Evolutionary conservation across 2,797 vertebrate genomes (phyloP).

Genomic region (Spatula versicolor): DNA sequence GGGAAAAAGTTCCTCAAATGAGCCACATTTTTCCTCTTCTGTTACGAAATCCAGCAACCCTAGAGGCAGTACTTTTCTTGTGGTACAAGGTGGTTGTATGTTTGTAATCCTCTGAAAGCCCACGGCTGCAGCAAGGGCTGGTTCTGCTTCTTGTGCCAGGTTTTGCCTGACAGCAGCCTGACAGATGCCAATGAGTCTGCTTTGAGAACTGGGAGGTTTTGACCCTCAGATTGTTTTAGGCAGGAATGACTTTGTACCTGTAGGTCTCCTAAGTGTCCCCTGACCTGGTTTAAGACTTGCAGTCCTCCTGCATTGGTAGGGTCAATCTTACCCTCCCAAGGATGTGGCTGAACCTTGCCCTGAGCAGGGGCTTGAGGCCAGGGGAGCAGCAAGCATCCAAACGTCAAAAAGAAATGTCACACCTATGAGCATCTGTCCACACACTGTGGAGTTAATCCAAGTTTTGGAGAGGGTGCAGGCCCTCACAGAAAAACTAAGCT

Average conservation of each 20-base stretch:
- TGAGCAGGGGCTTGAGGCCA: fast-evolving
- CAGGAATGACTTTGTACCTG: neutral
- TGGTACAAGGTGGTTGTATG: too few relatives aligned
- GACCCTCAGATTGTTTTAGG: neutral
- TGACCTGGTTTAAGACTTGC: neutral
- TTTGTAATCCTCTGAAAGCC: neutral
- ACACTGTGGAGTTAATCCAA: neutral
- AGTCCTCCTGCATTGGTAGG: neutral
- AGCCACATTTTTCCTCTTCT: neutral
- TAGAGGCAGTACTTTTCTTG: neutral
- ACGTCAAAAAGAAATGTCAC: neutral
- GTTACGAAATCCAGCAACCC: neutral
- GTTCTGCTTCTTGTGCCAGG: neutral
- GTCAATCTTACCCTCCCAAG: neutral
- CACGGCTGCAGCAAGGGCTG: neutral
- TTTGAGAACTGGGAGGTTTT: neutral
- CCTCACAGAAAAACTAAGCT: neutral
- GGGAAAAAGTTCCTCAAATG: neutral
- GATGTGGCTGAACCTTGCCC: neutral
- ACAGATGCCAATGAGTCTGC: neutral
- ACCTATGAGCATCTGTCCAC: neutral
- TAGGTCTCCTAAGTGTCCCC: neutral
- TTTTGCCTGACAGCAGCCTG: neutral
- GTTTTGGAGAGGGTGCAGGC: neutral
- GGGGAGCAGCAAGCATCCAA: neutral